phyloP scores from a whole-genome alignment of 2,113 vertebrate species.

The Emydura subglobosa region DNA sequence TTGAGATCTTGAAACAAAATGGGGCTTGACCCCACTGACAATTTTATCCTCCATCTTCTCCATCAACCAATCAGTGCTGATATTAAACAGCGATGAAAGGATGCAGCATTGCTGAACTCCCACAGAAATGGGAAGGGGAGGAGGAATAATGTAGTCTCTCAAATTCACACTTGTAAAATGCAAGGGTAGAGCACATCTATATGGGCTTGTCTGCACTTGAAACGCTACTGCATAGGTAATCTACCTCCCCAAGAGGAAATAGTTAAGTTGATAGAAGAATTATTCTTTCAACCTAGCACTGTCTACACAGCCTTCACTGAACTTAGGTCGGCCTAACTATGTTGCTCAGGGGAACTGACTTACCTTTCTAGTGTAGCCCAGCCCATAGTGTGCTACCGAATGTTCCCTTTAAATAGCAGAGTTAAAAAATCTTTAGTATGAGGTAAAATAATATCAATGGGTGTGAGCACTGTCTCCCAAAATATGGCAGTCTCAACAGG shows the following conservation, averaged over 20 bases:
- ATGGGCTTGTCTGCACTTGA: neutral
- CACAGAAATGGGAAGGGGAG: too few species aligned
- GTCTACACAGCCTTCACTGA: too few species aligned
- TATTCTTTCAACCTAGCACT: too few species aligned
- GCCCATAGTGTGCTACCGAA: neutral
- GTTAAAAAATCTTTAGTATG: neutral
- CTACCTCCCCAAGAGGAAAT: too few species aligned
- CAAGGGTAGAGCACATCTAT: neutral
- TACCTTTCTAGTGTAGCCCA: too few species aligned
- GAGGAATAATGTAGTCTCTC: neutral
- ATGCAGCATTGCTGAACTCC: neutral
- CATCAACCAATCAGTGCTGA: neutral
- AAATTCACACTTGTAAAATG: neutral
- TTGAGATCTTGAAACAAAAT: too few species aligned
- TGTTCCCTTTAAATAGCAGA: neutral
- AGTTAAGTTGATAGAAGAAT: too few species aligned
- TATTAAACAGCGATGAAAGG: neutral
- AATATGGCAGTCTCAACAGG: neutral
- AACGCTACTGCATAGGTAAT: neutral
- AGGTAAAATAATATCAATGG: neutral
- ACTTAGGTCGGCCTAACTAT: too few species aligned
- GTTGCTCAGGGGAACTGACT: too few species aligned
- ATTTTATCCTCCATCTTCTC: too few species aligned
- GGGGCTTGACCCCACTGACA: too few species aligned
- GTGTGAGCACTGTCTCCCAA: accelerated